These are phyloP conservation scores for Mesembrinibis cayennensis DNA, from an alignment of 2,113 vertebrate species.

Conservation along the genomic window DNA sequence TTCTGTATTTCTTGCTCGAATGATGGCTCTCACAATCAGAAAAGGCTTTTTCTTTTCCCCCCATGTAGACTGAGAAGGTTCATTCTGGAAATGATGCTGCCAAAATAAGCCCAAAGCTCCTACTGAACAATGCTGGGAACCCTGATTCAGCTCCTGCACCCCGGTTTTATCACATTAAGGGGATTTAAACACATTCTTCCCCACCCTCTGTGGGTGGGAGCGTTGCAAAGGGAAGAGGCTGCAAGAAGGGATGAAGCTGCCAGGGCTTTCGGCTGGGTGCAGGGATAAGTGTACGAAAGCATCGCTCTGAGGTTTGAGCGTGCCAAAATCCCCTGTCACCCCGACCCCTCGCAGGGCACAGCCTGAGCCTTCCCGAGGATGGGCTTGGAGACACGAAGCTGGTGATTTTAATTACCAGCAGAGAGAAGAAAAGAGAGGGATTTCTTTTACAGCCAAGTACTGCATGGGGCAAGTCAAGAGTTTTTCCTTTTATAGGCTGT, in stretches of 20 bases:
- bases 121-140: accelerated
- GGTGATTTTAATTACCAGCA: neutral
- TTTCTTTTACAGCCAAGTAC: slow-evolving; percentile 9
- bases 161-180: neutral
- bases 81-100: neutral
- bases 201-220: neutral
- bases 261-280: neutral
- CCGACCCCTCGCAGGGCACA: neutral
- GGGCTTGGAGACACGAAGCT: neutral
- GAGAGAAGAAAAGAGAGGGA: neutral
- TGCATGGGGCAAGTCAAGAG: neutral
- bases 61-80: neutral
- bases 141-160: neutral
- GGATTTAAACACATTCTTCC: neutral
- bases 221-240: accelerated
- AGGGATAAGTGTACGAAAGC: neutral
- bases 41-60: neutral
- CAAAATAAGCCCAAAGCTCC: neutral
- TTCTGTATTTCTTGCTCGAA: neutral
- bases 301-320: neutral
- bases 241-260: neutral
- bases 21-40: neutral
- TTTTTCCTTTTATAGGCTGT: neutral
- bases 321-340: neutral
- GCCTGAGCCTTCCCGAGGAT: neutral